phyloP scores from a whole-genome alignment of 2,797 vertebrate genomes.

The Mastacembelus armatus region DNA sequence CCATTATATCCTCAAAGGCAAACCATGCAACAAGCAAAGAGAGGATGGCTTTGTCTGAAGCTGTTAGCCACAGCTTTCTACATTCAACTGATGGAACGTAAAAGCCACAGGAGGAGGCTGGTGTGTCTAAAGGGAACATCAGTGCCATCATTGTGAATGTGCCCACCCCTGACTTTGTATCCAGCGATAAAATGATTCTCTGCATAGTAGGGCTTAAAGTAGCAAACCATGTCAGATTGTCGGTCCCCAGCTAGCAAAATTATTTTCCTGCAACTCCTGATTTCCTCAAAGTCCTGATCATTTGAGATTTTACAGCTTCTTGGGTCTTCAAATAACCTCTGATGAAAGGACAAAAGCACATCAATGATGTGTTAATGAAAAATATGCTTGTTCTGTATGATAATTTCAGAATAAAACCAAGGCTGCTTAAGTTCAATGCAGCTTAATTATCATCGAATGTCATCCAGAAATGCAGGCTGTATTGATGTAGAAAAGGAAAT shows the following conservation, averaged over 20 bases:
- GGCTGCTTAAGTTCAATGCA: not conserved
- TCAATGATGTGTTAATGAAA: not conserved
- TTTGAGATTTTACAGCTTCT: constrained; percentile 18
- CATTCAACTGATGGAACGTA: constrained; percentile 22
- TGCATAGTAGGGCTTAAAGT: constrained; percentile 4
- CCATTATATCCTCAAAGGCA: constrained; percentile 19
- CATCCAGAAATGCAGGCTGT: constrained; percentile 8
- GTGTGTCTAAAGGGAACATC: constrained; percentile 23
- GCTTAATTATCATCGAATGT: not conserved
- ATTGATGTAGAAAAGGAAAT: constrained; percentile 6
- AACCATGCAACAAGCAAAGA: constrained; percentile 38
- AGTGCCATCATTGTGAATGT: constrained; percentile 27
- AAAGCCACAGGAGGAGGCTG: constrained; percentile 26
- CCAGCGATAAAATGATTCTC: constrained; percentile 17
- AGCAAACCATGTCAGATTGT: not conserved
- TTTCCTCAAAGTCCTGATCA: not conserved
- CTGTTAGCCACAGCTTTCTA: constrained; percentile 1
- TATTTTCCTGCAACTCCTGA: not conserved
- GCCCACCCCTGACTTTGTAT: constrained; percentile 25
- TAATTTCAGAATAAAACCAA: not conserved
- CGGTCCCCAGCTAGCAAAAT: constrained; percentile 9
- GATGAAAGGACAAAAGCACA: constrained; percentile 1
- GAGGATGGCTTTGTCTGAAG: constrained; percentile 27
- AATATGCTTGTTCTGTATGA: not conserved
- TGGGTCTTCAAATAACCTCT: not conserved